Evolutionary conservation across 2,797 vertebrate species (phyloP).

Genomic region (Neomorphus geoffroyi): DNA sequence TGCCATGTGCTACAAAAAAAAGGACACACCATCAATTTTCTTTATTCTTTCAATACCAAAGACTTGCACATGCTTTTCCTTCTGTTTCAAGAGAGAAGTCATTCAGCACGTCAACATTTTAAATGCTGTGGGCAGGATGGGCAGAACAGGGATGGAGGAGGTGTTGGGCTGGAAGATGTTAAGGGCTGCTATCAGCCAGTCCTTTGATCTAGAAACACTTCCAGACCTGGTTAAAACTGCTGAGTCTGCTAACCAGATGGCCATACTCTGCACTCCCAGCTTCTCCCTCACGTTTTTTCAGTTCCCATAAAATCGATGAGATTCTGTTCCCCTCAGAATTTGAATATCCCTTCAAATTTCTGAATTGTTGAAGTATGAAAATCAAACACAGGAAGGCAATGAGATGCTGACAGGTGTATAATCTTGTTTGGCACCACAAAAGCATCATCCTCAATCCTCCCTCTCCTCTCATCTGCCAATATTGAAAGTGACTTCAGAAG

Average conservation of each 20-base stretch:
- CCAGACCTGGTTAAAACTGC: conserved; percentile 8
- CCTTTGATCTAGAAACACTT: conserved; percentile 53
- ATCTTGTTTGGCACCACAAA: neutral
- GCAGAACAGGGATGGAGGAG: neutral
- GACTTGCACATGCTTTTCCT: neutral
- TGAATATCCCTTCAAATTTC: neutral
- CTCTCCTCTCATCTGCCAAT: neutral
- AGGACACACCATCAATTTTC: neutral
- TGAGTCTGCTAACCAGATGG: conserved; percentile 34
- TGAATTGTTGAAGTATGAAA: neutral
- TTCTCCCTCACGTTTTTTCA: neutral
- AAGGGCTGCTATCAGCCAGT: neutral
- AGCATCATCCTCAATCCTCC: neutral
- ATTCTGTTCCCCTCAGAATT: neutral
- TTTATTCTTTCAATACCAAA: neutral
- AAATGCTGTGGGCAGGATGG: neutral
- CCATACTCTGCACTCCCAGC: neutral
- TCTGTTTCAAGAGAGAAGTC: neutral
- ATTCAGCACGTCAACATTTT: neutral
- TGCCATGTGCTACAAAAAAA: neutral
- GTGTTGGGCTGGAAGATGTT: neutral
- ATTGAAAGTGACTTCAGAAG: neutral
- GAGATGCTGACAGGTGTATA: neutral
- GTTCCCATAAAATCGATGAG: neutral
- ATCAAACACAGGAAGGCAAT: neutral